Evolutionary conservation across 2,113 vertebrate genomes (phyloP), one percentile per base, ranked within the genome.

Genomic region (Hiodon alosoides): DNA sequence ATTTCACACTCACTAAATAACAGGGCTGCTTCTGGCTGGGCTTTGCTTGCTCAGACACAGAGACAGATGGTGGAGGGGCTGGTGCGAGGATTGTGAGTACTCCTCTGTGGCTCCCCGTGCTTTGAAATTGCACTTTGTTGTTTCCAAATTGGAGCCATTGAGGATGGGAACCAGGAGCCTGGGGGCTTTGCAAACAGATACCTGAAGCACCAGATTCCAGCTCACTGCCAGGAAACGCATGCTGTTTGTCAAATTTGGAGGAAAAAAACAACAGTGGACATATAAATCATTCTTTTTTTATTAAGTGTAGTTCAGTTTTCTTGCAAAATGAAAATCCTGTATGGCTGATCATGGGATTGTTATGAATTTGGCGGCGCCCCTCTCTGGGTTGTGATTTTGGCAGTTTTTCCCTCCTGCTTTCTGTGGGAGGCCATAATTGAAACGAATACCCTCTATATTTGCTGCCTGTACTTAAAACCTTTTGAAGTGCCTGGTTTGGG

Each of bases 31-130:
- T 31, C 77, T 55, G 7, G 62, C 53, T 51, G 77, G 77, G 69
- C 76, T 52, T 50, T 50, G 71, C 81, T 85, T 69, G 83, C 81
- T 81, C 85, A 76, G 80, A 73, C 52, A 79, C 83, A 79, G 47
- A 76, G 82, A 82, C 89, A 92, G 90, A 91, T 92, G 89, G 90
- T 8, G 14, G 87, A 77, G 82, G 73, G 83, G 85, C 84, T 86
- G 73, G 77, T 69, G 76, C 83, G 79, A 81, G 81, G 80, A 77
- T 84, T 84, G 84, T 70, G 79, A 57, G 59, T 52, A 17, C 76
- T 81, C 85, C 86, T 86, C 82, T 86, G 85, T 89, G 86, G 86
- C 83, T 53, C 80, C 80, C 82, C 81, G 79, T 67, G 74, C 84
- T 9, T 60, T 76, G 65, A 67, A 73, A 68, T 78, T 67, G 5